These are phyloP conservation scores for Cheilinus undulatus DNA, from an alignment of 2,113 vertebrate genomes.

Conservation along the genomic window DNA sequence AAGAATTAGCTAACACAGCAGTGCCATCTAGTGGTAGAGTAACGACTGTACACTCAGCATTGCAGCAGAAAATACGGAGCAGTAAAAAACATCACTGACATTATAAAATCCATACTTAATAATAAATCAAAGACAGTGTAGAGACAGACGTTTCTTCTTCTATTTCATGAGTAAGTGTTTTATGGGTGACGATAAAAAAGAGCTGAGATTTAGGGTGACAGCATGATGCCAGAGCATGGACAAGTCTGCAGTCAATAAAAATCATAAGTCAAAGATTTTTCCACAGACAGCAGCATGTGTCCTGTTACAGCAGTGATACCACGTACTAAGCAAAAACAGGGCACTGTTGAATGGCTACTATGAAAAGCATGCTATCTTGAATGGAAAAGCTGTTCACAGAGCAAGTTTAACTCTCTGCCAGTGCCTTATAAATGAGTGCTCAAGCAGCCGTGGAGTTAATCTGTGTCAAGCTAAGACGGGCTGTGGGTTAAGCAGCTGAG, in stretches of 20 bases:
- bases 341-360: not conserved
- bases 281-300: not conserved
- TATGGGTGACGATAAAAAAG: constrained; percentile 16
- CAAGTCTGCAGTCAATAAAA: constrained; percentile 11
- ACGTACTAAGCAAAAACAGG: not conserved
- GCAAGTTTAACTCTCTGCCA: constrained; percentile 17
- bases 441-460: constrained; percentile 33
- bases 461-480: constrained; percentile 59
- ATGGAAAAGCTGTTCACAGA: constrained; percentile 29
- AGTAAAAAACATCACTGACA: not conserved
- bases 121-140: not conserved
- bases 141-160: not conserved
- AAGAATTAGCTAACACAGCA: constrained; percentile 4
- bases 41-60: constrained; percentile 19
- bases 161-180: constrained; percentile 13
- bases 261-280: not conserved
- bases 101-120: not conserved
- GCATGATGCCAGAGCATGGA: not conserved
- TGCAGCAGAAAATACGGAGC: not conserved
- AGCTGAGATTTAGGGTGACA: not conserved
- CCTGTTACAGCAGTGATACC: not conserved
- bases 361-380: not conserved
- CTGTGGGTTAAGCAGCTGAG: constrained; percentile 1
- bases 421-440: constrained; percentile 44
- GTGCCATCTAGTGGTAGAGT: constrained; percentile 72